Conservation (phyloP, 1,140 invertebrate genomes). For the Ceratosolen solmsi region DNA sequence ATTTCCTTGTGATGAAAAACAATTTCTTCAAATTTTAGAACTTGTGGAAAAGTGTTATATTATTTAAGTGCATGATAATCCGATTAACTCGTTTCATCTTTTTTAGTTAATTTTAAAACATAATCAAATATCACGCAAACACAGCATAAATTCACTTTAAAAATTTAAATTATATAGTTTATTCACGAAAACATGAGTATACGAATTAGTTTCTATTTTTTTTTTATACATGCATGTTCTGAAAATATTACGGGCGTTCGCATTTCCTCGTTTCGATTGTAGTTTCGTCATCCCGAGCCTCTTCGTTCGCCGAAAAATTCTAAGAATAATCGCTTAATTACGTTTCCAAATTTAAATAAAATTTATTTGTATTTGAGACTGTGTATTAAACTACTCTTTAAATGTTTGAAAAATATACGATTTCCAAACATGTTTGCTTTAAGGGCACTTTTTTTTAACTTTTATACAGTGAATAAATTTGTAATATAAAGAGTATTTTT, state of each 20-base stretch:
- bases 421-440: background rate
- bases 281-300: background rate
- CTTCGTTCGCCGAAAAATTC: slow-evolving; percentile 21
- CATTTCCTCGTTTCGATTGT: slow-evolving; percentile 27
- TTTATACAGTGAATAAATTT: too few relatives aligned
- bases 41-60: too few relatives aligned
- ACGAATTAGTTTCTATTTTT: slow-evolving; percentile 8
- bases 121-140: background rate
- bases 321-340: background rate
- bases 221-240: background rate
- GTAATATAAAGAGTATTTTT: too few relatives aligned
- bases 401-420: background rate
- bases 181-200: background rate
- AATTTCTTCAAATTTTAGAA: too few relatives aligned
- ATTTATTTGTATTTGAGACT: slow-evolving; percentile 17
- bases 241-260: slow-evolving; percentile 23
- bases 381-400: slow-evolving; percentile 1
- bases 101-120: background rate
- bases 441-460: background rate
- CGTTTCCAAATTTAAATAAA: slow-evolving; percentile 15
- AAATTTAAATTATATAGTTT: background rate
- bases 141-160: background rate
- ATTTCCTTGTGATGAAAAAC: background rate
- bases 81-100: background rate
- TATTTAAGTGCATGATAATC: background rate